Conservation (phyloP, 2,113 vertebrate genomes). For the Mobula hypostoma region DNA sequence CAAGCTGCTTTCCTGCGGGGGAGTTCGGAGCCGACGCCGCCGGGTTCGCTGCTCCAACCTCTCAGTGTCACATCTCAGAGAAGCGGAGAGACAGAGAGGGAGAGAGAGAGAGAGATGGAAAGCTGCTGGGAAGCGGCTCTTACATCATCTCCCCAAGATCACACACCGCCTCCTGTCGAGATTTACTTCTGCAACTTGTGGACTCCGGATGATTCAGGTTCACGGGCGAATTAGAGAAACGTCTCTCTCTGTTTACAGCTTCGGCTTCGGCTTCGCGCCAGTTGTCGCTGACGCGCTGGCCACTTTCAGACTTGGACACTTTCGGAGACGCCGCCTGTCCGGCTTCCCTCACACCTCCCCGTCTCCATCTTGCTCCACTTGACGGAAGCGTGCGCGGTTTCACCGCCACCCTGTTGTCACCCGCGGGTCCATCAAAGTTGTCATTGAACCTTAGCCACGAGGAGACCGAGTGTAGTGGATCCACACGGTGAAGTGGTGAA, state of each 20-base stretch:
- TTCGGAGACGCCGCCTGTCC: neutral
- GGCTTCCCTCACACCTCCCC: neutral
- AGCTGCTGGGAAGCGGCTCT: conserved; percentile 15
- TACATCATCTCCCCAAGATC: conserved; percentile 10
- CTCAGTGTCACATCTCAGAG: neutral
- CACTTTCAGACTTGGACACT: neutral
- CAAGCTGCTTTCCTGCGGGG: too few relatives aligned
- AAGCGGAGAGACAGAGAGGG: neutral
- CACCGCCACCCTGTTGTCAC: neutral
- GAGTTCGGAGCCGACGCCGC: too few relatives aligned
- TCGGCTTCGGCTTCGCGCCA: neutral
- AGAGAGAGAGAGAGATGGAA: neutral
- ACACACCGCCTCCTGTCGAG: conserved; percentile 23
- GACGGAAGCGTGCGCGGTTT: neutral
- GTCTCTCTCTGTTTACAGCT: neutral
- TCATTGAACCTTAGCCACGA: neutral
- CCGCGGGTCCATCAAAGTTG: neutral
- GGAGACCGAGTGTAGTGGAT: neutral
- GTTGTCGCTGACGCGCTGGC: neutral
- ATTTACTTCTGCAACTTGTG: conserved; percentile 19
- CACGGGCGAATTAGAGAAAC: too few relatives aligned
- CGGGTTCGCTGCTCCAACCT: neutral
- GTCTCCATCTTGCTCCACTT: neutral
- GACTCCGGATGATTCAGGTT: conserved; percentile 1
- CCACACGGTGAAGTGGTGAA: neutral